Evolutionary conservation across 2,113 vertebrate species (phyloP), one percentile per base, ranked within the genome.

Genomic region (Barbus barbus): DNA sequence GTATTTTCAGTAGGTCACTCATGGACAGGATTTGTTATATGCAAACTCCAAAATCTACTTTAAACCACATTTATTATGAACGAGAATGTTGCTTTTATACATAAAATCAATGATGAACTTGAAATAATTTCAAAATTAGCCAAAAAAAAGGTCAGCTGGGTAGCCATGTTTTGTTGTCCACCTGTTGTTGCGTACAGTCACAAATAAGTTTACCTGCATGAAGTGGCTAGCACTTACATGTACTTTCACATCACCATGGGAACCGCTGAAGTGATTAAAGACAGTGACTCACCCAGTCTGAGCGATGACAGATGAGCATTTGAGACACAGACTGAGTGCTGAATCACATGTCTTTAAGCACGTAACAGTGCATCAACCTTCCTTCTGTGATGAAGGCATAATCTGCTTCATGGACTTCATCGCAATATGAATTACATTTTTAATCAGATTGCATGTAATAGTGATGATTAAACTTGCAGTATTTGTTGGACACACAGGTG

Each of bases 201-300:
- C n/a, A n/a, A n/a, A 44, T 18, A 41, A 78, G 56, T 78, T 78
- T 61, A 36, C 22, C 9, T 48, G 46, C 4, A 0, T 76, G 16
- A 77, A 58, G 51, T 77, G 51, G 22, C 75, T 58, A 1, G 28
- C 75, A 22, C 75, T 58, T 31, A 36, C 28, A 77, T n/a, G 36
- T 44, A 61, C 77, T 61, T 78, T 26, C 33, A 26, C 33, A 18
- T 78, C 56, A 41, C 77, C 77, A 78, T 78, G 36, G 77, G 13
- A 78, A 78, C 77, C 14, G 2, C 7, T 24, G 14, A 78, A 58
- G 56, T 78, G 33, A 78, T 63, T 61, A 44, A 61, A 78, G 56
- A 61, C 56, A 44, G 56, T 61, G 56, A 63, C 13, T 78, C 77
- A 78, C 77, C 36, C 53, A 78, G 16, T 31, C 31, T 28, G 77